Percentiles rank a stretch among this genome's conserved stretches.
Evolutionary conservation across 2,113 vertebrate species (phyloP).

Genomic region (Parus major): DNA sequence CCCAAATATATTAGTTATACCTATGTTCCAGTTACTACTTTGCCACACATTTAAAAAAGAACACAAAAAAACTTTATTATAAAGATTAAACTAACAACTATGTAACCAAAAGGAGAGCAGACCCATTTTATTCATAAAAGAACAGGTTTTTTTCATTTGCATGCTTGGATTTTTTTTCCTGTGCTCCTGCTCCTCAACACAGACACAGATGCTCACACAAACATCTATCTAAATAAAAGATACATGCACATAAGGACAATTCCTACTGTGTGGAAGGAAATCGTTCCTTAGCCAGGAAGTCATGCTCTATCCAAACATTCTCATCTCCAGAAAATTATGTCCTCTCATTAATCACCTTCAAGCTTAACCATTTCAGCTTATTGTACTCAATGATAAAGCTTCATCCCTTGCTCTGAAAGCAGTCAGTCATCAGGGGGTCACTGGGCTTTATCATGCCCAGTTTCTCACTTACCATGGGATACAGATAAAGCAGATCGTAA

Average conservation of each 20-base stretch:
- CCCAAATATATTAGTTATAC: constrained; percentile 74
- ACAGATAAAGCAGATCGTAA: neutral
- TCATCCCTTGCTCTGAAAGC: neutral
- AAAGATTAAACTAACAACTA: constrained; percentile 59
- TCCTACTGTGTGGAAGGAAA: neutral
- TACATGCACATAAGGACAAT: neutral
- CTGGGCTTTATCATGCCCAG: neutral
- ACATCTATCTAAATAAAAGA: constrained; percentile 4
- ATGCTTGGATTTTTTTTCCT: neutral
- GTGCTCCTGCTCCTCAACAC: constrained; percentile 3
- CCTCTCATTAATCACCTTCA: neutral
- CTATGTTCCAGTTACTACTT: constrained; percentile 68
- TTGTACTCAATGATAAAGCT: neutral
- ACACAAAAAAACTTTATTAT: constrained; percentile 29
- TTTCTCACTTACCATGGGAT: neutral
- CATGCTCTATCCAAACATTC: neutral
- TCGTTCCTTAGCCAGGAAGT: neutral
- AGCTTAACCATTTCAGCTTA: neutral
- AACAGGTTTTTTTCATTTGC: constrained; percentile 62
- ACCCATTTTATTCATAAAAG: constrained; percentile 5
- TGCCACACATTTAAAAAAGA: constrained; percentile 31
- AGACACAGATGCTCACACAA: neutral
- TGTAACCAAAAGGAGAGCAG: constrained; percentile 8
- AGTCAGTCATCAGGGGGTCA: neutral
- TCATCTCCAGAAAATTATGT: neutral